Base-by-base conservation (phyloP, 2,888 invertebrate genomes). In the Muscina levida region DNA sequence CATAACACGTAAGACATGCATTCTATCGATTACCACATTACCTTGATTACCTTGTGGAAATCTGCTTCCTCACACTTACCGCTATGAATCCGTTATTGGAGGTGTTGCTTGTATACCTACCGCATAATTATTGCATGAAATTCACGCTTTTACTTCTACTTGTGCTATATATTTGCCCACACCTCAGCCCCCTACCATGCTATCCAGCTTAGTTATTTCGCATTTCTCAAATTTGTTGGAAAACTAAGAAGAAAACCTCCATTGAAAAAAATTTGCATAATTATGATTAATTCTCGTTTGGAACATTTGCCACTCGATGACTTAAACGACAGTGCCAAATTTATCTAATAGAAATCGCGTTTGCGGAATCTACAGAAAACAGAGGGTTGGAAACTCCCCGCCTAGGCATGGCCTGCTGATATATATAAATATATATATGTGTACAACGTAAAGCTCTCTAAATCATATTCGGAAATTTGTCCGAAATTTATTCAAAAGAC, bases 271-370 rank as follows among this genome's bases (percentile, higher is more conserved):
- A 81, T 81, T 81, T 77, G 72, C 77, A 81, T 81, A 81, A 81
- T 81, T 81, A 81, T 81, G 81, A 81, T 81, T 81, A 75, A 81
- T 81, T 74, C 72, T 62, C 51, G 77, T 77, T 72, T 81, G 81
- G 74, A 81, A 72, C 81, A 72, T 68, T 81, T 75, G 77, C 77
- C 81, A 81, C 81, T 77, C 68, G 72, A 37, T 22, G 22, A 71
- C 68, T 72, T 77, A 80, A 76, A 73, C 72, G 80, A 80, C 80
- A 80, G 22, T 72, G 76, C 72, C 70, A 76, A 68, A 76, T 76
- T 70, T 44, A 31, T 70, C 65, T 26, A 70, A 72, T 76, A 39
- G 56, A 68, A 76, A 31, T 53, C 65, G 72, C 8, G 31, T 31
- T 31, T 8, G 8, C 8, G 31, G 4, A 5, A 31, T 8, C 31